These are phyloP conservation scores for Myopa testacea DNA, from an alignment of 2,888 invertebrate genomes.

Conservation along the genomic window DNA sequence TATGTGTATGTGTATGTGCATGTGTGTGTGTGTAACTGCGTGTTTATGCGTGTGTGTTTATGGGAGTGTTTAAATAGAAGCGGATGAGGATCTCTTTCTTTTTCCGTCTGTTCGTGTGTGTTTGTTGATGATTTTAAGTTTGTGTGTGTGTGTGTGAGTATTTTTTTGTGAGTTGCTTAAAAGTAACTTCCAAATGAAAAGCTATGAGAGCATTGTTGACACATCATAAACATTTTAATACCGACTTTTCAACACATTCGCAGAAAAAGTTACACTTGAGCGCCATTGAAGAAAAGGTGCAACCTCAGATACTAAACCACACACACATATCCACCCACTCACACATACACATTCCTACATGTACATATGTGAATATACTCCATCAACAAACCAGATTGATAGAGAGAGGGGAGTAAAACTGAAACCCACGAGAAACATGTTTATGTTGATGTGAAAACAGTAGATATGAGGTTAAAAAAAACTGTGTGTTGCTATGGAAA, in stretches of 20 bases:
- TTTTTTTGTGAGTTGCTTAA: slow-evolving; percentile 1
- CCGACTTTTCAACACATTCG: slow-evolving; percentile 30
- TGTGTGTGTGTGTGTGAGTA: not conserved
- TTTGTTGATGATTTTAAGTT: not conserved
- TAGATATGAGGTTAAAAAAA: not conserved
- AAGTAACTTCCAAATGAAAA: slow-evolving; percentile 35
- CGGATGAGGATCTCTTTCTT: not conserved
- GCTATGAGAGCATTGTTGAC: slow-evolving; percentile 36
- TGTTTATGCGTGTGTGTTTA: not conserved
- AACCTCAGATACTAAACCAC: not conserved
- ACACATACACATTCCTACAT: not conserved
- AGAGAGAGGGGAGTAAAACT: not conserved
- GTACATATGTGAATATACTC: not conserved
- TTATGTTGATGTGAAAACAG: not conserved
- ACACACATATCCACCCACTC: not conserved
- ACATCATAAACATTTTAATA: slow-evolving; percentile 37
- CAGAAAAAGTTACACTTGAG: slow-evolving; percentile 30
- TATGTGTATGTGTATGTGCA: not conserved
- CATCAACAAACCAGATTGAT: not conserved
- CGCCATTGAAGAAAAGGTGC: slow-evolving; percentile 22
- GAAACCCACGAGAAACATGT: not conserved
- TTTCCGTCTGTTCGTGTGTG: not conserved
- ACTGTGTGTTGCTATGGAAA: not conserved
- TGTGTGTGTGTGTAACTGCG: not conserved
- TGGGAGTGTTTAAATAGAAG: not conserved